Base-by-base conservation (phyloP, 2,113 vertebrate species). In the Xerus inauris region DNA sequence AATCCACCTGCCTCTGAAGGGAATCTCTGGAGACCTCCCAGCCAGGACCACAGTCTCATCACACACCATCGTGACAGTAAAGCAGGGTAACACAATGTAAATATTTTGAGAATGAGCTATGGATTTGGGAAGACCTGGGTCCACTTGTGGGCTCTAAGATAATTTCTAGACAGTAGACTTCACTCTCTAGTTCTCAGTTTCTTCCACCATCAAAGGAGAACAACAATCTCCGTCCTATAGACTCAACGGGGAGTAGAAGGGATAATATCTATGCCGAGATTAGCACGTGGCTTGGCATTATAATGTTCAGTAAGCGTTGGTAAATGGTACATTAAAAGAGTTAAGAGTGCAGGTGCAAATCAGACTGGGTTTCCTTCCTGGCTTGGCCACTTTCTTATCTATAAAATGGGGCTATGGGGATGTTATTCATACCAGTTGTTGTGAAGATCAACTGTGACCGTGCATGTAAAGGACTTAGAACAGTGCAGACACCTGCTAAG, bases 51-150 rank as follows among this genome's bases (percentile, higher is more conserved):
- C 2, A 13, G 19, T 38, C 45, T 26, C 80, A 30, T 35, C 26
- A 4, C 28, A 45, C 11, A 4, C 0, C 13, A 0, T 59, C 47
- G 0, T 6, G 22, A 3, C 42, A 24, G 1, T 0, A 7, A 1
- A 65, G 67, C 45, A 40, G 49, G 62, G 22, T 0, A 0, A 5
- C 35, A 2, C 30, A 0, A 0, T 0, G 0, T 0, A 9, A 24
- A 12, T 1, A 2, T 8, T 26, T 32, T 0, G 45, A 73, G 85
- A 26, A 17, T 0, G 45, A 17, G 11, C n/a, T 8, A 4, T 6
- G 32, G 45, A 16, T 2, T 0, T 19, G 59, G 38, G 65, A 11
- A 32, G 8, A 19, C 32, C 12, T 7, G n/a, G 26, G 30, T 3
- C 76, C 57, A 3, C 0, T 3, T 4, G 26, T 6, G 5, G 16